Conservation (phyloP, 2,113 vertebrate species). For the Mesoclemmys tuberculata region DNA sequence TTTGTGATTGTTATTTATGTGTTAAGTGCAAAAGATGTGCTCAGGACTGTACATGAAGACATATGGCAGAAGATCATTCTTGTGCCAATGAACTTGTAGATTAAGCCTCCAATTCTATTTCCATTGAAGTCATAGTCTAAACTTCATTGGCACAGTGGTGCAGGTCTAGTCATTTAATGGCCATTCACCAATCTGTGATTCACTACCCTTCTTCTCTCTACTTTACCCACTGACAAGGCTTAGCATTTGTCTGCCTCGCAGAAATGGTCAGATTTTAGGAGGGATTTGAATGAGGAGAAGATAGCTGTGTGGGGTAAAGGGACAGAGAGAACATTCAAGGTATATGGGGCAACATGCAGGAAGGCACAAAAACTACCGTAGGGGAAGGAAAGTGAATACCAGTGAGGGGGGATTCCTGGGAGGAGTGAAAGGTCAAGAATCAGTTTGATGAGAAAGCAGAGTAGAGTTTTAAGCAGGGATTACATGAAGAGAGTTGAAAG, state of each 20-base stretch:
- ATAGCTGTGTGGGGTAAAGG: neutral
- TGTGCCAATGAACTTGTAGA: fast-evolving
- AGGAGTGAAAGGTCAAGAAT: neutral
- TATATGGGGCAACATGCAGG: neutral
- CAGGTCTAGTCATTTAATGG: neutral
- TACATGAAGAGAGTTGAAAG: neutral
- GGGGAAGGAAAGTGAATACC: neutral
- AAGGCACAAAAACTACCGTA: neutral
- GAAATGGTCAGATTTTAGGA: neutral
- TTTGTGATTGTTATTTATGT: neutral
- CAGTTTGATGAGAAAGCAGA: neutral
- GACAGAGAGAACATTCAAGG: neutral
- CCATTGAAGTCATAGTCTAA: neutral
- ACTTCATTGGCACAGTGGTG: neutral
- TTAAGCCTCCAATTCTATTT: neutral
- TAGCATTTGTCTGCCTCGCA: neutral
- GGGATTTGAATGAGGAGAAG: neutral
- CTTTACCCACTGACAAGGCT: neutral
- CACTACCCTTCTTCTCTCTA: neutral
- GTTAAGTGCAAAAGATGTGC: neutral
- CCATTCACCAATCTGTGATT: neutral
- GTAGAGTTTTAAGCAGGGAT: neutral
- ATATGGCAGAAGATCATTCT: neutral
- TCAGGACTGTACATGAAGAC: neutral
- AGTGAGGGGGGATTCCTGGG: neutral